phyloP scores from a whole-genome alignment of 1,140 invertebrate species.

The Melanaphis sacchari region DNA sequence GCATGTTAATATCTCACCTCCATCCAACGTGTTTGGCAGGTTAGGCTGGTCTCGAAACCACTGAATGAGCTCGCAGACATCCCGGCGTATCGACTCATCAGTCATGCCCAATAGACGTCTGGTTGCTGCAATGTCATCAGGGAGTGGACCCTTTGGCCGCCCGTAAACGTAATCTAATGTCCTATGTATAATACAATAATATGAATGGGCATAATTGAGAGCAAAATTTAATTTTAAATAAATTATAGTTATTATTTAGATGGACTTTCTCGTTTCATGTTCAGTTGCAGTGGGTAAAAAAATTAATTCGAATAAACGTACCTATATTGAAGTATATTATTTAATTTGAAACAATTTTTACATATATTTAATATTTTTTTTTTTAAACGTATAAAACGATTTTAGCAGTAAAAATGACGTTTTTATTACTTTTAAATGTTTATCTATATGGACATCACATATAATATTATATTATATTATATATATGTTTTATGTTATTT shows the following conservation, averaged over 20 bases:
- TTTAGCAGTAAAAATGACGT: background rate
- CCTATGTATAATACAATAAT: background rate
- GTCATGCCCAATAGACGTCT: constrained; percentile 49
- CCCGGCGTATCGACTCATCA: constrained; percentile 37
- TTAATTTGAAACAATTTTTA: background rate
- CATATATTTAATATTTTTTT: background rate
- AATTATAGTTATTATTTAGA: background rate
- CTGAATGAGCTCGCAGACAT: constrained; percentile 6
- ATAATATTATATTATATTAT: background rate
- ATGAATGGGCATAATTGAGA: background rate
- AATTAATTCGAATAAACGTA: background rate
- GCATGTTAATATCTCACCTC: constrained; percentile 39
- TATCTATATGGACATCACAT: background rate
- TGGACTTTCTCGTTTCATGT: background rate
- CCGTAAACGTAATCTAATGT: background rate
- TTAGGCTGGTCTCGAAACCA: constrained; percentile 49
- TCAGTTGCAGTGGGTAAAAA: background rate
- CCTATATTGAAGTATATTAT: background rate
- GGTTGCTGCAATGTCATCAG: background rate
- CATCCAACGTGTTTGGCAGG: constrained; percentile 41
- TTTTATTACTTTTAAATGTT: background rate
- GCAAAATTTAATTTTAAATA: background rate
- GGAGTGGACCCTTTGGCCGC: constrained; percentile 38
- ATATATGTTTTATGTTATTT: background rate
- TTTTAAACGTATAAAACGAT: background rate